Evolutionary conservation across 1,140 invertebrate genomes (phyloP), one percentile per base, ranked within the genome.

Genomic region (Drosophila ananassae): DNA sequence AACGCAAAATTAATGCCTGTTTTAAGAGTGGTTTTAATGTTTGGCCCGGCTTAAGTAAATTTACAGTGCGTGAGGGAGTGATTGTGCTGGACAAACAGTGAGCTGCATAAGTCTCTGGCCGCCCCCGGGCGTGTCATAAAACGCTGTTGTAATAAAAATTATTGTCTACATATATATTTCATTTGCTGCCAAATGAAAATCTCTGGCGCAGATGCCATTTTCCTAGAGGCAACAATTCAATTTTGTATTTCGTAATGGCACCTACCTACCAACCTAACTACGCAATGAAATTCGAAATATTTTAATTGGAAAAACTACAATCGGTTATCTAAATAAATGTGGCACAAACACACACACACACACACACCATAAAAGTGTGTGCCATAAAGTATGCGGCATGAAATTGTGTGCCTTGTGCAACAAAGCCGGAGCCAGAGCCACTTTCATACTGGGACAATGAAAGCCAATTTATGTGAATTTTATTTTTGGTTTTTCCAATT

Each of bases 221-320:
- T 79, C 75, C 62, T 12, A 58, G 51, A 34, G 68, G 76, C 68
- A 57, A 73, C 75, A 68, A 78, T 79, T 78, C 74, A 72, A 73
- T 73, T 79, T 68, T 17, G 54, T 25, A 63, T 63, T 64, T 56
- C 8, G 22, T 32, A 32, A 17, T 17, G 17, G 17, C 17, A 17
- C 17, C 21, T 39, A 47, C 17, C 21, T 6, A 6, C n/a, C 4
- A 8, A 44, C n/a, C n/a, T 2, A 7, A 44, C n/a, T 44, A 61
- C 58, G 48, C 25, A 41, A 44, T 47, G 59, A 66, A 74, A 79
- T 56, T n/a, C 77, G 62, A 66, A 79, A 55, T 53, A 79, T 79
- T 79, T 79, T 79, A 79, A 79, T 79, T 79, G 77, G 77, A 79
- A 79, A 79, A 79, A 79, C 76, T 79, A 74, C 61, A 79, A 79